Base-by-base conservation (phyloP, 2,797 vertebrate species). In the Morus bassanus region DNA sequence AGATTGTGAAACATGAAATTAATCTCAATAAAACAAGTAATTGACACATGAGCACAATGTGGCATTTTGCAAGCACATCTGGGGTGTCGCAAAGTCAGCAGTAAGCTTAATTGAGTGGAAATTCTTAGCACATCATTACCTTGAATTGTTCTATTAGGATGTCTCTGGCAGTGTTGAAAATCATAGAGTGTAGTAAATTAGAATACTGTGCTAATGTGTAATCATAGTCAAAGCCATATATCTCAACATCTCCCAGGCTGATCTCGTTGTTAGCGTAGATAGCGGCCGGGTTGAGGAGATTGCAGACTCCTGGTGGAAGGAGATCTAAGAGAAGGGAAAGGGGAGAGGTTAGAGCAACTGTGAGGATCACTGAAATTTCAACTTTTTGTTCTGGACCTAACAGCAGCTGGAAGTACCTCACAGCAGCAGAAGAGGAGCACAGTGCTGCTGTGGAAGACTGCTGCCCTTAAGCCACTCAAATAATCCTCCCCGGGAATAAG, bases 231-330 rank as follows among this genome's bases (percentile, higher is more conserved):
- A 98, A 98, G 90, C 98, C 98, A 6, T 98, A 98, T 45, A 98
- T 98, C 88, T 98, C 98, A 3, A 98, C 97, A 6, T 98, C 98
- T 51, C 93, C 94, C 83, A 98, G 95, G 89, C 98, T 98, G 97
- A 98, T 98, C 96, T 98, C 98, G 2, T 98, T 98, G 97, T 98
- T 98, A 45, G 98, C 97, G 0, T 98, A 98, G 95, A 98, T 98
- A 57, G 98, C 98, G 0, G 98, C 98, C 0, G 98, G 98, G 91
- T 98, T 98, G 67, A 98, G 98, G 45, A 98, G 98, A 69, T 96
- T 98, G 97, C 98, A 98, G 56, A 98, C 98, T 74, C 98, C 98
- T 2, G 98, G 98, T 39, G 98, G 98, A 80, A 98, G 98, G 54
- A 98, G 98, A 96, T 98, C 98, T 98, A 78, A 56, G 70, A 96